phyloP scores from a whole-genome alignment of 2,113 vertebrate species.

The Apaloderma vittatum region DNA sequence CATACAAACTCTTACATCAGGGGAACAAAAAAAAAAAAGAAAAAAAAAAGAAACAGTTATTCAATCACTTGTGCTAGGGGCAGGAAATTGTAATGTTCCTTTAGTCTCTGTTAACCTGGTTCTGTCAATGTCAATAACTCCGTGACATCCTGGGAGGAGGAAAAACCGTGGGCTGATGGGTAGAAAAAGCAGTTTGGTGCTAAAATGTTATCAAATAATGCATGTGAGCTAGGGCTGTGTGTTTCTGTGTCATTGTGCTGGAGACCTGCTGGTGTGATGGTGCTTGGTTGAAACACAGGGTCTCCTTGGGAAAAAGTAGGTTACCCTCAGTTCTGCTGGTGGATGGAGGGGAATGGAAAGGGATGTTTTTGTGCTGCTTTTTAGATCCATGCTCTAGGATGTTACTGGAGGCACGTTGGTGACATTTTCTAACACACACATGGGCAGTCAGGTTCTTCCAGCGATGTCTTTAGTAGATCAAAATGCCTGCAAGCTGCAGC shows the following conservation, averaged over 20 bases:
- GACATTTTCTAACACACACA: background rate
- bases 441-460: conserved; percentile 8
- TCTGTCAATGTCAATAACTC: conserved; percentile 58
- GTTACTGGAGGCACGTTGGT: background rate
- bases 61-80: background rate
- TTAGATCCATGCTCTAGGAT: background rate
- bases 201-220: background rate
- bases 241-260: background rate
- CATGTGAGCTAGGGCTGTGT: background rate
- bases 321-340: background rate
- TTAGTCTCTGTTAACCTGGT: conserved; percentile 42
- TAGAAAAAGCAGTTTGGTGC: background rate
- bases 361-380: background rate
- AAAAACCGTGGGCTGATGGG: background rate
- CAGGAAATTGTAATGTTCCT: background rate
- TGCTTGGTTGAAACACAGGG: background rate
- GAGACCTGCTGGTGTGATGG: background rate
- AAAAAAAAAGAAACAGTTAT: background rate
- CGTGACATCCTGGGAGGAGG: background rate
- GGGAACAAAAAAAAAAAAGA: accelerated
- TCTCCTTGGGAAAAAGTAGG: background rate
- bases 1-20: background rate
- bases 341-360: background rate
- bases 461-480: background rate
- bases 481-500: accelerated